A percentile compares a stretch with the other conserved stretches of the same genome.
These are phyloP conservation scores for Eristalis arbustorum DNA, from an alignment of 2,888 invertebrate genomes.

Conservation along the genomic window DNA sequence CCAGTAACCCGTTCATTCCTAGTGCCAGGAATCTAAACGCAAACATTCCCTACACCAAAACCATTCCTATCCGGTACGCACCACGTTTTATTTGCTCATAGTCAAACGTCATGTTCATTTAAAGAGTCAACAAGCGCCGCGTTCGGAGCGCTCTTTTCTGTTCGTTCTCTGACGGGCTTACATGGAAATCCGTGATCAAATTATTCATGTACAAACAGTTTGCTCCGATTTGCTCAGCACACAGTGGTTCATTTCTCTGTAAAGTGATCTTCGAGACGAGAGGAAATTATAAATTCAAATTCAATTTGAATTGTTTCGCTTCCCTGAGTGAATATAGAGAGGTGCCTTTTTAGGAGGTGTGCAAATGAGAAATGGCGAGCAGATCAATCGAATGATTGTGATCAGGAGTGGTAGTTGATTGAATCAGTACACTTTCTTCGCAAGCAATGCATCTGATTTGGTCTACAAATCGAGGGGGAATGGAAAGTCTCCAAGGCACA, in stretches of 20 bases:
- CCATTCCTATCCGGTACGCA: neutral
- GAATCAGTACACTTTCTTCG: too few species aligned
- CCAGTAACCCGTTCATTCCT: neutral
- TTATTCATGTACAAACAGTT: slow-evolving; percentile 49
- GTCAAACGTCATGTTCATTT: slow-evolving; percentile 42
- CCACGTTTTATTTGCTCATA: slow-evolving; percentile 27
- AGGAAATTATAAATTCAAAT: slow-evolving; percentile 11
- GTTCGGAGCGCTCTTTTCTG: slow-evolving; percentile 1
- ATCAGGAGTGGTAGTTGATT: too few species aligned
- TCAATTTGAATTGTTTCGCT: neutral
- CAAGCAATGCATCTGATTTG: too few species aligned
- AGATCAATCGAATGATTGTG: too few species aligned
- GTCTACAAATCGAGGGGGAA: too few species aligned
- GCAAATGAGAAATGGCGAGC: neutral
- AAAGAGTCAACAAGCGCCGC: slow-evolving; percentile 29
- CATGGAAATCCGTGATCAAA: slow-evolving; percentile 56
- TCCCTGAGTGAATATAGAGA: neutral
- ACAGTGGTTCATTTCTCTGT: slow-evolving; percentile 19
- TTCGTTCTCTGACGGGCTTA: slow-evolving; percentile 20
- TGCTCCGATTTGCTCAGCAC: slow-evolving; percentile 36
- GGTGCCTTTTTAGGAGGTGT: neutral
- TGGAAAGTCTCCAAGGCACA: too few species aligned
- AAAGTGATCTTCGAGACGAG: neutral
- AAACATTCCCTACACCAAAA: neutral
- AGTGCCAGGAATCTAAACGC: neutral